Conservation (phyloP, 2,113 vertebrate species). For the Lagopus muta region DNA sequence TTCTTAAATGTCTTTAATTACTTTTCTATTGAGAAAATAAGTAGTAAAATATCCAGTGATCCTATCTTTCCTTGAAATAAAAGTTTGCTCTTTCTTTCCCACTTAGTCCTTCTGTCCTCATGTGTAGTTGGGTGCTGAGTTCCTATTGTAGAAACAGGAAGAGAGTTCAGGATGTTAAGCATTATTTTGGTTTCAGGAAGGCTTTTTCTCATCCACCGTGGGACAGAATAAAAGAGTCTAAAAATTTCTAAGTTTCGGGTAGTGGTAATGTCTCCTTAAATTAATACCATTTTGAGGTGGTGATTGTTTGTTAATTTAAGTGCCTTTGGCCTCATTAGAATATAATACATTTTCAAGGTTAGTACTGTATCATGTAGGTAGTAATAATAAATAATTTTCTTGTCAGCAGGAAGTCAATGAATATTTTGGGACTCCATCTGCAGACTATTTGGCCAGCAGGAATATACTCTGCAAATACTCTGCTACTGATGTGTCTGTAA, state of each 20-base stretch:
- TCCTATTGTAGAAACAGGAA: not conserved
- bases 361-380: constrained; percentile 69
- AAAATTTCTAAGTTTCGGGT: not conserved
- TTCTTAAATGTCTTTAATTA: not conserved
- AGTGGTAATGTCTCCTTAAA: not conserved
- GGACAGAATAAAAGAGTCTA: not conserved
- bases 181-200: not conserved
- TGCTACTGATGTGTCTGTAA: constrained; percentile 52
- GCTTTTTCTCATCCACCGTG: not conserved
- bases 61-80: not conserved
- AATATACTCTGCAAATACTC: constrained; percentile 15
- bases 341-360: constrained; percentile 72
- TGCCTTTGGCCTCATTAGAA: constrained; percentile 57
- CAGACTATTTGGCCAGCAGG: constrained; percentile 62
- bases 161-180: not conserved
- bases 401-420: constrained; percentile 72
- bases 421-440: constrained; percentile 74
- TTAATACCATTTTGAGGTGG: constrained; percentile 18
- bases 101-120: not conserved
- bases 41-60: fast-evolving
- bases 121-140: not conserved
- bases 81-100: not conserved
- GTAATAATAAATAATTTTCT: constrained; percentile 74
- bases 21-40: not conserved
- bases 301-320: constrained; percentile 10